These are phyloP conservation scores for Drosophila parthenogenetica DNA, from an alignment of 2,888 invertebrate genomes.

Conservation along the genomic window DNA sequence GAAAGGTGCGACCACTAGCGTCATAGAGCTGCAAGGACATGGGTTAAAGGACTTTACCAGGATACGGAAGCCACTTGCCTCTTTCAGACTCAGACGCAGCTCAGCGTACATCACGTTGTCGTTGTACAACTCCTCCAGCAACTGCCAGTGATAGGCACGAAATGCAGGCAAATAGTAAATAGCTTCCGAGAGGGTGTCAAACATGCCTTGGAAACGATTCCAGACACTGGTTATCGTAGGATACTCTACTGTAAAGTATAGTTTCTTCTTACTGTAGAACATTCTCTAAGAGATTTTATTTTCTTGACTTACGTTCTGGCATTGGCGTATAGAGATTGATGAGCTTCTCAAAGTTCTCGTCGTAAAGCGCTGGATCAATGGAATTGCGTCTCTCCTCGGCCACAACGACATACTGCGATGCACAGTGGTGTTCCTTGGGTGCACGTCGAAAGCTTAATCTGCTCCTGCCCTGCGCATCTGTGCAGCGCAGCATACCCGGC, in stretches of 20 bases:
- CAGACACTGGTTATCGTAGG: constrained; percentile 84
- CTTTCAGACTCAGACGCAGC: constrained; percentile 84
- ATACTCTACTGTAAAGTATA: constrained; percentile 76
- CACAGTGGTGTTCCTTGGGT: constrained; percentile 66
- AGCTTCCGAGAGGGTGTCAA: constrained; percentile 85
- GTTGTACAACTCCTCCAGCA: constrained; percentile 86
- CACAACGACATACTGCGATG: constrained; percentile 71
- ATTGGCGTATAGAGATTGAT: constrained; percentile 87
- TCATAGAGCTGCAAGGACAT: constrained; percentile 85
- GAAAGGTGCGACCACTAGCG: constrained; percentile 86
- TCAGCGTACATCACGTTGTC: constrained; percentile 89
- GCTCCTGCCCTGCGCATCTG: constrained; percentile 53
- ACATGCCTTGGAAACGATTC: constrained; percentile 86
- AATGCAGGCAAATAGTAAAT: constrained; percentile 86
- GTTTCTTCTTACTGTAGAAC: background rate
- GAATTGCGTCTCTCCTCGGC: constrained; percentile 84
- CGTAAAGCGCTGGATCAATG: constrained; percentile 85
- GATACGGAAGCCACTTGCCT: constrained; percentile 50
- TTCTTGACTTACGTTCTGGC: constrained; percentile 83
- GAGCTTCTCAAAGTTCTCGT: constrained; percentile 86
- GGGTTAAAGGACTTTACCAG: background rate
- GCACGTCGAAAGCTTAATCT: constrained; percentile 69
- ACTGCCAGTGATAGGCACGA: constrained; percentile 86
- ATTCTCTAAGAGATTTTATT: background rate
- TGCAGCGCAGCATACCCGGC: constrained; percentile 81